phyloP scores from a whole-genome alignment of 2,888 invertebrate genomes.

The Harmothoe impar region DNA sequence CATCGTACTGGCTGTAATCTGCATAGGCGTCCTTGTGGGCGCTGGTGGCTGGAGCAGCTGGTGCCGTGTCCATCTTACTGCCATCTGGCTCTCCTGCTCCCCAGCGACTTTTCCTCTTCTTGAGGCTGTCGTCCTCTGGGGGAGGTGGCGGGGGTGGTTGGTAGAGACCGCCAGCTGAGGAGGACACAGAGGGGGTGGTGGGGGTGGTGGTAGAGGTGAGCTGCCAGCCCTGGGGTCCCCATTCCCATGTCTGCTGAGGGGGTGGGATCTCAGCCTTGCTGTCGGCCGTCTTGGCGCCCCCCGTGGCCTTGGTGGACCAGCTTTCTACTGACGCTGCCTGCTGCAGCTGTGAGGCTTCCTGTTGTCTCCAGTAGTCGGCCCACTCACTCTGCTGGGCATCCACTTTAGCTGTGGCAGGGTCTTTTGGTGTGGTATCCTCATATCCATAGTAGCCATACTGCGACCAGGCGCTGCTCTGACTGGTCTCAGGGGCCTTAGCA shows the following conservation, averaged over 20 bases:
- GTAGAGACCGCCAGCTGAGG: conserved; percentile 16
- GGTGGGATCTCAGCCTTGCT: neutral
- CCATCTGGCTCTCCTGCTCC: neutral
- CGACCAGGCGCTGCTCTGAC: conserved; percentile 1
- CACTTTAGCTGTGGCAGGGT: neutral
- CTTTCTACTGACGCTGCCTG: conserved; percentile 31
- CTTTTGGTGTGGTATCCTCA: conserved; percentile 22
- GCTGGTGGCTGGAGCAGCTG: neutral
- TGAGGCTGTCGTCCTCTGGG: conserved; percentile 46
- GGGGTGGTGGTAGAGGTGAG: conserved; percentile 35
- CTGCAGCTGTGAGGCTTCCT: neutral
- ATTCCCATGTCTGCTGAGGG: conserved; percentile 52
- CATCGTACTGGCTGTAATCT: conserved; percentile 22
- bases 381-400: conserved; percentile 28
- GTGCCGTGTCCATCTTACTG: neutral
- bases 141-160: conserved; percentile 51
- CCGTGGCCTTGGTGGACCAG: conserved; percentile 11
- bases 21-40: neutral
- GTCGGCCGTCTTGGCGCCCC: neutral
- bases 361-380: conserved; percentile 52
- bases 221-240: conserved; percentile 54
- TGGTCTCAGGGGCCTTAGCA: neutral
- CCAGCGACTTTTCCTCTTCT: conserved; percentile 57
- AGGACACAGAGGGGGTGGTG: neutral
- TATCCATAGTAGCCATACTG: conserved; percentile 53